phyloP scores from a whole-genome alignment of 1,140 invertebrate species.

The Sitophilus oryzae region DNA sequence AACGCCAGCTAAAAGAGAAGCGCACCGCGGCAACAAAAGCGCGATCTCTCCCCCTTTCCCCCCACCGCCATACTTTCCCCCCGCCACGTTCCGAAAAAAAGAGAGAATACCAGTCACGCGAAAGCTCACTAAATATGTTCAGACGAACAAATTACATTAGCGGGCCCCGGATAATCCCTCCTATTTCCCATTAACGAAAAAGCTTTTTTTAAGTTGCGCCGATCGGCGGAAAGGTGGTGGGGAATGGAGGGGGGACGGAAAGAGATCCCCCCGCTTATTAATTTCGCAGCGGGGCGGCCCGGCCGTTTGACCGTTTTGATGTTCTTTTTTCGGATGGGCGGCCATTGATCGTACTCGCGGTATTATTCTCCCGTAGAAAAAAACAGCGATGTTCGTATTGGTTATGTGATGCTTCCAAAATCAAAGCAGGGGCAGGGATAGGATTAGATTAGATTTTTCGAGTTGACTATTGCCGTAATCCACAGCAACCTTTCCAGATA shows the following conservation, averaged over 20 bases:
- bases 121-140: constrained; percentile 42
- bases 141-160: constrained; percentile 44
- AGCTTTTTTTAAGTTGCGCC: constrained; percentile 33
- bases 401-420: no score
- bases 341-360: neutral
- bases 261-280: neutral
- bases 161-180: constrained; percentile 36
- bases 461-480: no score
- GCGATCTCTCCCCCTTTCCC: neutral
- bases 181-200: constrained; percentile 42
- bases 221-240: no score
- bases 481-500: no score
- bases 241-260: no score
- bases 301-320: neutral
- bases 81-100: constrained; percentile 24
- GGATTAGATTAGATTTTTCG: no score
- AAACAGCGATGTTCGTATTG: no score
- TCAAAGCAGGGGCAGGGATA: no score
- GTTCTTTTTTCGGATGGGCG: neutral
- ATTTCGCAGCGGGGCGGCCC: neutral
- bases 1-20: constrained; percentile 34
- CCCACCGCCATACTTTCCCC: neutral
- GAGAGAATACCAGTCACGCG: constrained; percentile 39
- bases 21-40: neutral
- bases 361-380: no score